A percentile compares a stretch with the other conserved stretches of the same genome.
phyloP scores from a whole-genome alignment of 2,797 vertebrate species.

The Rallus crepitans region DNA sequence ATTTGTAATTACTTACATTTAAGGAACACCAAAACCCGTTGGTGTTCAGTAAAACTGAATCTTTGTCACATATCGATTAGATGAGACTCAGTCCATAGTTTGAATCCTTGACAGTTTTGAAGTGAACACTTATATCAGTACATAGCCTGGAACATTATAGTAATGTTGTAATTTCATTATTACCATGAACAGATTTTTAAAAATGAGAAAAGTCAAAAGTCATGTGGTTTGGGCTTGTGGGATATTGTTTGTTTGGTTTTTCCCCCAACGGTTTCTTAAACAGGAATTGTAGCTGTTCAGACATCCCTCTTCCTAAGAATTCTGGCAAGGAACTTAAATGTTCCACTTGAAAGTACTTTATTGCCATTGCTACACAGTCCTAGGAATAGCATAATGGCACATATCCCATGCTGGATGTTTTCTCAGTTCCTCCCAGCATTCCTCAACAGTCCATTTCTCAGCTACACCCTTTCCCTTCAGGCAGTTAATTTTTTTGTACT shows the following conservation, averaged over 20 bases:
- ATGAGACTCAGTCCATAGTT: neutral
- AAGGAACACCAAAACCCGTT: too few species aligned
- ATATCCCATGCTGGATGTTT: neutral
- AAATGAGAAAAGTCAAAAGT: neutral
- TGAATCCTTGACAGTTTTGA: neutral
- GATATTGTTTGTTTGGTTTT: accelerated
- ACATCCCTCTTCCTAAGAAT: neutral
- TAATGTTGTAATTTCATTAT: neutral
- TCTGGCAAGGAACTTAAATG: neutral
- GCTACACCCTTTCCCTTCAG: neutral
- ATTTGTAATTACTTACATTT: too few species aligned
- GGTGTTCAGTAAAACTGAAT: too few species aligned
- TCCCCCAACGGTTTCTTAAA: neutral
- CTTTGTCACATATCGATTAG: neutral
- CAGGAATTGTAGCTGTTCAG: neutral
- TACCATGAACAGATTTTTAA: neutral
- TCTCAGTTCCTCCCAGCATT: neutral
- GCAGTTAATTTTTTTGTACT: neutral
- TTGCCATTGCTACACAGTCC: neutral
- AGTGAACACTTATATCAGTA: neutral
- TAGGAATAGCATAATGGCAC: neutral
- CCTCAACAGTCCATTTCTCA: neutral
- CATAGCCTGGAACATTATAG: neutral
- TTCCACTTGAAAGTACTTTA: neutral
- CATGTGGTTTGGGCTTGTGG: neutral